A percentile compares a stretch with the other conserved stretches of the same genome.
These are phyloP conservation scores for Chaetodon trifascialis DNA, from an alignment of 2,113 vertebrate species.

Conservation along the genomic window DNA sequence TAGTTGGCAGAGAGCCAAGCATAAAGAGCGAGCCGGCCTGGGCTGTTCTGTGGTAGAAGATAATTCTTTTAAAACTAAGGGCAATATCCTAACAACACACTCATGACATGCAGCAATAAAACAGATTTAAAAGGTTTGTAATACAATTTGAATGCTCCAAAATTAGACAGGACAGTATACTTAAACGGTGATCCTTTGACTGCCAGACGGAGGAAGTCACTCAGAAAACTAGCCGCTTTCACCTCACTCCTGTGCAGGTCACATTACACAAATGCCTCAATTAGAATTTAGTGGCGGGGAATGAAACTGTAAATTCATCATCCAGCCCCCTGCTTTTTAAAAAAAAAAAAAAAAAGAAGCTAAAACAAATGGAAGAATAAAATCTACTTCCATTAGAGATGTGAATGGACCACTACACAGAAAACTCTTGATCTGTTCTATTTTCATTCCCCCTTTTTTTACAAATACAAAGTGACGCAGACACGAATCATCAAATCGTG, in stretches of 20 bases:
- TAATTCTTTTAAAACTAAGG: constrained; percentile 57
- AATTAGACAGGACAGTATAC: constrained; percentile 26
- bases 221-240: neutral
- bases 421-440: neutral
- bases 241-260: neutral
- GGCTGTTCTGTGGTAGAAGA: constrained; percentile 33
- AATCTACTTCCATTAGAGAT: neutral
- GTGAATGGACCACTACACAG: too few species aligned
- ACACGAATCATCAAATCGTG: neutral
- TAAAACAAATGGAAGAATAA: too few species aligned
- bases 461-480: neutral
- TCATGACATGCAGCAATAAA: constrained; percentile 47
- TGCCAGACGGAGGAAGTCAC: constrained; percentile 13
- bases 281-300: neutral
- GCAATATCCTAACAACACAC: constrained; percentile 46
- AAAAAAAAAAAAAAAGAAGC: too few species aligned
- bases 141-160: constrained; percentile 46
- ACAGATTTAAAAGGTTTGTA: constrained; percentile 56
- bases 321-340: too few species aligned
- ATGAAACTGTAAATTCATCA: neutral
- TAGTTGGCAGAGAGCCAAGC: constrained; percentile 55
- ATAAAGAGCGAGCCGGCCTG: constrained; percentile 20
- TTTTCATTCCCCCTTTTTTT: neutral
- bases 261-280: neutral
- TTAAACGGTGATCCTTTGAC: constrained; percentile 21